Base-by-base conservation (phyloP, 2,888 invertebrate species). In the Nebria brevicollis region DNA sequence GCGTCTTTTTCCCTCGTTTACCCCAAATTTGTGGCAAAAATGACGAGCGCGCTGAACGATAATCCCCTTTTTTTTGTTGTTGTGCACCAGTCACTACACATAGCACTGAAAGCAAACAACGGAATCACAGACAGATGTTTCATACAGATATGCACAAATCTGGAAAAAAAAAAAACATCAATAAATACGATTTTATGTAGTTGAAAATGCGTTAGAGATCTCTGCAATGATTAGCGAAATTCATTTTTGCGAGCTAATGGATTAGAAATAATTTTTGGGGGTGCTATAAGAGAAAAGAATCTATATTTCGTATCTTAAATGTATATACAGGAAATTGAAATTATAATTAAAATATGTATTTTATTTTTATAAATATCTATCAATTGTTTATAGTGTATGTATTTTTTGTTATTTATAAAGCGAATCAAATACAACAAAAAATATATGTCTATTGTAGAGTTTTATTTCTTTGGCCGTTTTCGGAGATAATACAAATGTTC, bases 131-230 rank as follows among this genome's bases (percentile, higher is more conserved):
- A 72, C 77, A 77, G 77, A 77, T 77, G 77, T 72, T 77, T 20
- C n/a, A 68, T 43, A 54, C 68, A 77, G 70, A 77, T 34, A 34
- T 11, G 77, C 70, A 54, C 68, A 77, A 77, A 77, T 34, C 2
- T 54, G 54, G 54, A 54, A 54, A 54, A 8, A 13, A 13, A 43
- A 54, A 54, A 54, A 54, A 54, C 20, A 26, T 41, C 25, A 64
- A 77, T 77, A 77, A 77, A 77, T 77, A 72, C 26, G 72, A 77
- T 77, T 77, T 77, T 77, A 77, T 77, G 77, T 77, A 77, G 77
- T 77, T 72, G 77, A 77, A 77, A 77, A 77, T 77, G 64, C 15
- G n/a, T 70, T n/a, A 15, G 70, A 72, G 77, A 77, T 77, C 70
- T 77, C 54, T 77, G 64, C 72, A n/a, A 20, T 65, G 72, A 72